Evolutionary conservation across 2,888 invertebrate species (phyloP), one percentile per base, ranked within the genome.

Genomic region (Machimus atricapillus): DNA sequence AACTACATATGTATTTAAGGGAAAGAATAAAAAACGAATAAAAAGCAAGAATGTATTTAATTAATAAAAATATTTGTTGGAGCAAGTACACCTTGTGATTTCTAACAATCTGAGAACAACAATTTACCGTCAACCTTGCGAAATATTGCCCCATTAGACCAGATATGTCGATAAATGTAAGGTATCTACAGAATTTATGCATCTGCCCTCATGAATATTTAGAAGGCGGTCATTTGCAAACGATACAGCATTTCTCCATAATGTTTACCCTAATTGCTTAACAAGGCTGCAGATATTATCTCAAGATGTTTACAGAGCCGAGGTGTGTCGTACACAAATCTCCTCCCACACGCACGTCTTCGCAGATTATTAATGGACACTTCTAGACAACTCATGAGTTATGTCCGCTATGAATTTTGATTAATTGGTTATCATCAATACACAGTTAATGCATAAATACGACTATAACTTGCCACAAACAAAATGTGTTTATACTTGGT

Each of bases 361-460:
- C 58, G 27, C 52, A 19, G 37, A 37, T 58, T 34, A 37, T 46
- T 79, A 52, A 46, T 82, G 40, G 76, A n/a, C 56, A 31, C 78
- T 40, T 81, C 34, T 58, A 34, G 19, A 37, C 82, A 58, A 34
- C 58, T 56, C 23, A 37, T 34, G 19, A 82, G 34, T 58, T 66
- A 82, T 82, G 66, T 66, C 19, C 9, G 9, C 58, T 58, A 58
- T 82, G 58, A 58, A 82, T 82, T 58, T 82, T 58, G 82, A 82
- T 82, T 82, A 82, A 82, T 82, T 82, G 82, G 52, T 66, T 82
- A 58, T 82, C 82, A 58, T 82, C 82, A 82, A 82, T 58, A 52
- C 19, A 52, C 8, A 52, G 27, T 27, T 19, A 79, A 79, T 79
- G 52, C 79, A 79, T 79, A 79, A 52, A 46, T 79, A 52, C 79